phyloP scores from a whole-genome alignment of 2,113 vertebrate species.

The Lophotis ruficrista region DNA sequence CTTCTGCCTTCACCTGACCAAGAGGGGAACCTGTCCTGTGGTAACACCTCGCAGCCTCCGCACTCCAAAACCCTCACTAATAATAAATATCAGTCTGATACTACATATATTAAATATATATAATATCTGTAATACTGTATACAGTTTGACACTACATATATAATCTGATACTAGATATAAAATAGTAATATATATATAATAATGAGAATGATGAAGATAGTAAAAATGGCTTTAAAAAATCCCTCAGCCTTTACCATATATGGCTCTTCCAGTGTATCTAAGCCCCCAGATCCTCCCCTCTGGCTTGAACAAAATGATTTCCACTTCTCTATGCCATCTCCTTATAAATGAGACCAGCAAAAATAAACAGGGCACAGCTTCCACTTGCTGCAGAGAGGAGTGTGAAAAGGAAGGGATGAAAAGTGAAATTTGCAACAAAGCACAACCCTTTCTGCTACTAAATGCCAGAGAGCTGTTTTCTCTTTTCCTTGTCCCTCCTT shows the following conservation, averaged over 20 bases:
- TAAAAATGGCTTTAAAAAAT: not conserved
- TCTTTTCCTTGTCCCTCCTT: not conserved
- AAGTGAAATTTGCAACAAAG: not conserved
- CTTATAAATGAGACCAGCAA: conserved; percentile 14
- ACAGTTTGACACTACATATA: not conserved
- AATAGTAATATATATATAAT: not conserved
- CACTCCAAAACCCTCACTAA: not conserved
- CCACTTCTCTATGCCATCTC: not conserved
- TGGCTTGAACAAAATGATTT: not conserved
- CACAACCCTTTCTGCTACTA: not conserved
- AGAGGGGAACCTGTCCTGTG: not conserved
- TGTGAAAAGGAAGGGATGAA: fast-evolving
- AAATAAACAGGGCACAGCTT: not conserved
- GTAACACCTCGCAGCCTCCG: not conserved
- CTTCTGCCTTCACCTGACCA: not conserved
- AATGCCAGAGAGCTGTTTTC: not conserved
- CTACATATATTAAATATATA: not conserved
- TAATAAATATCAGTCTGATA: not conserved
- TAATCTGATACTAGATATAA: not conserved
- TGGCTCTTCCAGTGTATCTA: not conserved
- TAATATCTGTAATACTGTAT: not conserved
- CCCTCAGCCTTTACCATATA: not conserved
- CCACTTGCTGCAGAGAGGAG: not conserved
- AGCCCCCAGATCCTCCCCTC: not conserved
- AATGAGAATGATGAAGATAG: not conserved